A percentile compares a stretch with the other conserved stretches of the same genome.
phyloP scores from a whole-genome alignment of 2,888 invertebrate genomes.

The Apodemia duryi region DNA sequence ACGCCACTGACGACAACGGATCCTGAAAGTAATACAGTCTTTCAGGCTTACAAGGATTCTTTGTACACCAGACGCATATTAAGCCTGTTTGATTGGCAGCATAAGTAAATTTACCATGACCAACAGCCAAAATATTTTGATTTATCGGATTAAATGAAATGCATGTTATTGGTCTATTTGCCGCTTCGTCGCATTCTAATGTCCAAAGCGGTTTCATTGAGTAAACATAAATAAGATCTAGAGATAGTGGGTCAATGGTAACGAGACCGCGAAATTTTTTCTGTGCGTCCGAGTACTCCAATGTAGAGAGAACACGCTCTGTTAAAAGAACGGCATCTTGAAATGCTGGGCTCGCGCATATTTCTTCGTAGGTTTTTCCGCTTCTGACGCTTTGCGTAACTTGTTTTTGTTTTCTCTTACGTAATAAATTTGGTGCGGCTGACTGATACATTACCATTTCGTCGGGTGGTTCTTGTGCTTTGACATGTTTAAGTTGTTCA shows the following conservation, averaged over 20 bases:
- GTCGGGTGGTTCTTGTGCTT: conserved; percentile 52
- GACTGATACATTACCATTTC: conserved; percentile 70
- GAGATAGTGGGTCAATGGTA: conserved; percentile 80
- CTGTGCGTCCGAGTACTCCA: conserved; percentile 82
- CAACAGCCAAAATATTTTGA: conserved; percentile 85
- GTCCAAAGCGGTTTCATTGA: conserved; percentile 84
- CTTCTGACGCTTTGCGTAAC: conserved; percentile 18
- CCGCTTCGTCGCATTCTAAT: conserved; percentile 73
- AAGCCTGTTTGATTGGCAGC: conserved; percentile 79
- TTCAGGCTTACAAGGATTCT: conserved; percentile 89
- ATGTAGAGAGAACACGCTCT: conserved; percentile 85
- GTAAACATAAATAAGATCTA: conserved; percentile 83
- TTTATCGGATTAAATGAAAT: conserved; percentile 85
- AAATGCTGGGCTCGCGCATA: conserved; percentile 63
- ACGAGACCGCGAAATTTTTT: conserved; percentile 84
- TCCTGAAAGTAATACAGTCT: conserved; percentile 81
- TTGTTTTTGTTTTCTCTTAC: conserved; percentile 44
- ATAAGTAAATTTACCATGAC: conserved; percentile 84
- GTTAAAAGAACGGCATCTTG: conserved; percentile 82
- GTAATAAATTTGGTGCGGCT: conserved; percentile 48
- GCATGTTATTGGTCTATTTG: conserved; percentile 78
- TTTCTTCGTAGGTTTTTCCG: conserved; percentile 50
- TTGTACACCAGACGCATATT: conserved; percentile 88
- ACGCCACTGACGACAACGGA: conserved; percentile 84
- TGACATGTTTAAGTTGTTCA: conserved; percentile 54